Evolutionary conservation across 2,113 vertebrate species (phyloP).

Genomic region (Todiramphus chloris): DNA sequence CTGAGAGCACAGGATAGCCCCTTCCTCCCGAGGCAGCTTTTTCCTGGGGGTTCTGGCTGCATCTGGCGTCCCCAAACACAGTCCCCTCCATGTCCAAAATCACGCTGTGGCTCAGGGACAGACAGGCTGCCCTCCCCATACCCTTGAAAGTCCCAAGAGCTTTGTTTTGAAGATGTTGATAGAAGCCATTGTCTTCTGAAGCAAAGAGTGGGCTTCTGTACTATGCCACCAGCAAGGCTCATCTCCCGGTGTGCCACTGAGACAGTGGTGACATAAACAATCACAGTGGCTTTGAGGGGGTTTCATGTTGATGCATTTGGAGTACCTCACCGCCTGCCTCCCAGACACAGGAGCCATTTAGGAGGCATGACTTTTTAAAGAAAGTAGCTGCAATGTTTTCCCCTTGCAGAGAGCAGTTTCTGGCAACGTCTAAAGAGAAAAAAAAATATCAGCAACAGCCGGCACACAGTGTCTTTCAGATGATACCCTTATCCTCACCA

Average conservation of each 20-base stretch:
- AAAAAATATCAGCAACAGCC: not conserved
- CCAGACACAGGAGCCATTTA: not conserved
- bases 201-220: not conserved
- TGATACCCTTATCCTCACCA: not conserved
- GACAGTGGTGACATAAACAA: not conserved
- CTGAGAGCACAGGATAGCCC: accelerated
- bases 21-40: not conserved
- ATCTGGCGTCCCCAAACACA: not conserved
- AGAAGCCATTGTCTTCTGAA: not conserved
- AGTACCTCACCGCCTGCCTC: not conserved
- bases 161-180: not conserved
- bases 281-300: not conserved
- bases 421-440: not conserved
- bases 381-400: not conserved
- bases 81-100: not conserved
- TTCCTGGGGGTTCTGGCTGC: not conserved
- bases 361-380: not conserved
- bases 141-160: not conserved
- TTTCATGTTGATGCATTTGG: not conserved
- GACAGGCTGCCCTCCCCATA: not conserved
- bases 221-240: not conserved
- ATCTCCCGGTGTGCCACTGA: accelerated
- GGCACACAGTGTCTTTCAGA: not conserved
- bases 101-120: not conserved
- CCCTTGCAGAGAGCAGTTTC: not conserved